Base-by-base conservation (phyloP, 2,888 invertebrate species). In the Hyposoter didymator region DNA sequence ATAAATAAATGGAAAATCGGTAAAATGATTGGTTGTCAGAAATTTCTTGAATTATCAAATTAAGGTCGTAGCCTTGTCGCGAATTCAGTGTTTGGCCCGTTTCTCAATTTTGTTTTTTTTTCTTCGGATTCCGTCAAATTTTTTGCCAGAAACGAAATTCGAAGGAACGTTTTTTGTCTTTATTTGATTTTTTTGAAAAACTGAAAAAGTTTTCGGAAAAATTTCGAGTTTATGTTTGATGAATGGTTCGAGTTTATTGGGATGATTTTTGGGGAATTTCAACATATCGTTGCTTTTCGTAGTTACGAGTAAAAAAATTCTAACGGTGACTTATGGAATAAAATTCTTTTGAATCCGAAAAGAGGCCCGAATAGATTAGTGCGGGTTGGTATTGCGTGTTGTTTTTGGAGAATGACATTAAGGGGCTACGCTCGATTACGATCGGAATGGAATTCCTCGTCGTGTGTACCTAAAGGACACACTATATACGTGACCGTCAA, bases 391-490 rank as follows among this genome's bases (percentile, higher is more conserved):
- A 47, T 14, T 17, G 22, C 43, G 45, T 43, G 22, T 59, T 69
- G 66, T 32, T 78, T 83, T 78, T 59, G 28, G 59, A 28, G 70
- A 64, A 28, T 39, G 35, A 32, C 59, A 32, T 35, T 12, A 67
- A 72, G 47, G 81, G 67, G 72, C 64, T 35, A 75, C 80, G 84
- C 75, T 84, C 76, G 66, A 76, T 55, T 52, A 75, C 52, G 66
- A 69, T 74, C 69, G 62, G 62, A 52, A 72, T 32, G 72, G 70
- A 82, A 83, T 84, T 32, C 47, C 66, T 52, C n/a, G 66, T 43
- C 52, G 73, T 73, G 73, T 83, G 73, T 84, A 70, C 69, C n/a
- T 66, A 43, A 14, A 49, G 64, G 32, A 39, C 45, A 52, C 75
- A 52, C 75, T 64, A 39, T 64, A 39, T 39, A 75, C 75, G 75